Evolutionary conservation across 2,113 vertebrate genomes (phyloP).

Genomic region (Malurus melanocephalus): DNA sequence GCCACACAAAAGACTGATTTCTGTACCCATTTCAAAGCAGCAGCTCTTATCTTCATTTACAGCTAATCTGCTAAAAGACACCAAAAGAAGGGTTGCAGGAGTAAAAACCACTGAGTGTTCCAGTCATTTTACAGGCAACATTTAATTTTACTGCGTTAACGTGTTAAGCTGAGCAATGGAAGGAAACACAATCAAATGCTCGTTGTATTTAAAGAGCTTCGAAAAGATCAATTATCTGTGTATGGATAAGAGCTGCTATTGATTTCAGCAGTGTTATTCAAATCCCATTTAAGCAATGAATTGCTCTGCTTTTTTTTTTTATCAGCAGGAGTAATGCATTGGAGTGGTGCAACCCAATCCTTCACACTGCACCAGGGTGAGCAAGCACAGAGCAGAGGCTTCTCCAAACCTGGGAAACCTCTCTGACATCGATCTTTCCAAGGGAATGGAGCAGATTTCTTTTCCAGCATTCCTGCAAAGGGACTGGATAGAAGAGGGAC

Average conservation of each 20-base stretch:
- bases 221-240: slow-evolving; percentile 47
- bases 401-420: background rate
- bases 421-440: background rate
- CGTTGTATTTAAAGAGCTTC: slow-evolving; percentile 24
- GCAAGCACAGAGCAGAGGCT: background rate
- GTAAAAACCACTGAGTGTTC: background rate
- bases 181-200: slow-evolving; percentile 39
- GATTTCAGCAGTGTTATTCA: slow-evolving; percentile 49
- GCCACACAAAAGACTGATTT: background rate
- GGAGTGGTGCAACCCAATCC: background rate
- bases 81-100: background rate
- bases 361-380: background rate
- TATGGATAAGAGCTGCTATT: slow-evolving; percentile 23
- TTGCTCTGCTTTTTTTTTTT: background rate
- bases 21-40: background rate
- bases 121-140: slow-evolving; percentile 26
- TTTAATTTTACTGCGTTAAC: slow-evolving; percentile 31
- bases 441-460: background rate
- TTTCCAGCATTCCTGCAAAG: background rate
- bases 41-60: background rate
- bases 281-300: slow-evolving; percentile 36
- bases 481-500: background rate
- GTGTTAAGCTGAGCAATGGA: background rate
- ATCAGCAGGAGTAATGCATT: background rate
- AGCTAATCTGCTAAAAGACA: background rate